Base-by-base conservation (phyloP, 2,888 invertebrate genomes). In the Epirrita christyi region DNA sequence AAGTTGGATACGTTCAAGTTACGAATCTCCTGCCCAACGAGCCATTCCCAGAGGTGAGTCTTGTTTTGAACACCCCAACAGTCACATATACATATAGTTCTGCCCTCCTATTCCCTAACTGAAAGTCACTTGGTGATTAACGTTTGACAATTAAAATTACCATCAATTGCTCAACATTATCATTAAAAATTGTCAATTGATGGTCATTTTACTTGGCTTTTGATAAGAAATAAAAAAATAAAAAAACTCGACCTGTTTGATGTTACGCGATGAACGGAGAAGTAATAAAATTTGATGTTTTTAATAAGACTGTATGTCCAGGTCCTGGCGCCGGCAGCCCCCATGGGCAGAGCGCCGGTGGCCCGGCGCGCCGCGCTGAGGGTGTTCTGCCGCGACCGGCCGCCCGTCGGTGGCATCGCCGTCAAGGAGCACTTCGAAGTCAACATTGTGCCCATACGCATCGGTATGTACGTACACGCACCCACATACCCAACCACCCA, bases 381-480 rank as follows among this genome's bases (percentile, higher is more conserved):
- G 63, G 96, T 99, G 44, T 98, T 98, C 87, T 99, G 99, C 72
- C 94, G 98, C 59, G 99, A 99, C 88, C 96, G 97, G 67, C 97
- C 98, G 43, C 98, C 98, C 0, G 99, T 99, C 6, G 99, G 98
- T n/a, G 99, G 99, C 2, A 99, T 99, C 70, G 97, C 98, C 0
- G 98, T 99, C 10, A 99, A 99, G 83, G 99, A 99, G 80, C 98
- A 99, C 88, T 98, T 99, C 84, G 99, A 99, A 92, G 98, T 99
- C 66, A 99, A 99, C 88, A 96, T 99, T 41, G 97, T 98, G 10
- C 99, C 99, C 7, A 94, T 99, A 60, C 96, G 96, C 0, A 97
- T 97, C 76, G 96, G 97, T 95, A 76, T 14, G 36, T 37, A 37
- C n/a, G 7, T 32, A n/a, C 10, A 11, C 10, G 37, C 7, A 37